These are phyloP conservation scores for Galerucella calmariensis DNA, from an alignment of 2,888 invertebrate species.

Conservation along the genomic window DNA sequence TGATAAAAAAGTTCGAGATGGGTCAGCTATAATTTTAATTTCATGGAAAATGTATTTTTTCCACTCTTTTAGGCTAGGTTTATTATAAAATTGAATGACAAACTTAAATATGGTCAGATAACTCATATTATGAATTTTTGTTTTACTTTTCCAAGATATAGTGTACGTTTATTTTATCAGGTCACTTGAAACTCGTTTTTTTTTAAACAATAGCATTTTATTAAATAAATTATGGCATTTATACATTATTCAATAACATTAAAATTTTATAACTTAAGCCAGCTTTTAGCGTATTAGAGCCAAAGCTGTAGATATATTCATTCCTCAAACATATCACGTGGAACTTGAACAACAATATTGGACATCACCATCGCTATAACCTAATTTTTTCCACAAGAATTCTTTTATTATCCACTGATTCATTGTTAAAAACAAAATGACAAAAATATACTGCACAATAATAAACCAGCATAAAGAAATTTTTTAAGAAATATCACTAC, in stretches of 20 bases:
- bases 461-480: neutral
- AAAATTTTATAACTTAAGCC: slow-evolving; percentile 57
- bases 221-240: slow-evolving; percentile 59
- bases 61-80: too few species aligned
- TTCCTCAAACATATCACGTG: slow-evolving; percentile 63
- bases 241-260: slow-evolving; percentile 57
- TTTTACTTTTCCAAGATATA: slow-evolving; percentile 1
- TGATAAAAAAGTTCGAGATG: too few species aligned
- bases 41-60: too few species aligned
- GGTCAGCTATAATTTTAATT: too few species aligned
- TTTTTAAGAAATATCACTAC: neutral
- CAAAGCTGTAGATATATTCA: slow-evolving; percentile 60
- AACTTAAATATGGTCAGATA: too few species aligned
- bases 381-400: slow-evolving; percentile 16
- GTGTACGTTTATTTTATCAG: slow-evolving; percentile 17
- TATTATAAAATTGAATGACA: too few species aligned
- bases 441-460: slow-evolving; percentile 3
- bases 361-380: slow-evolving; percentile 50
- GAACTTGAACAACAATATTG: slow-evolving; percentile 57
- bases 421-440: slow-evolving; percentile 39
- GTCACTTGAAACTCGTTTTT: slow-evolving; percentile 55
- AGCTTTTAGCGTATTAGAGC: slow-evolving; percentile 61
- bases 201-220: slow-evolving; percentile 60
- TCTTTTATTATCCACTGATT: slow-evolving; percentile 47
- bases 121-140: neutral